These are phyloP conservation scores for Otis tarda DNA, from an alignment of 2,113 vertebrate genomes.

Conservation along the genomic window DNA sequence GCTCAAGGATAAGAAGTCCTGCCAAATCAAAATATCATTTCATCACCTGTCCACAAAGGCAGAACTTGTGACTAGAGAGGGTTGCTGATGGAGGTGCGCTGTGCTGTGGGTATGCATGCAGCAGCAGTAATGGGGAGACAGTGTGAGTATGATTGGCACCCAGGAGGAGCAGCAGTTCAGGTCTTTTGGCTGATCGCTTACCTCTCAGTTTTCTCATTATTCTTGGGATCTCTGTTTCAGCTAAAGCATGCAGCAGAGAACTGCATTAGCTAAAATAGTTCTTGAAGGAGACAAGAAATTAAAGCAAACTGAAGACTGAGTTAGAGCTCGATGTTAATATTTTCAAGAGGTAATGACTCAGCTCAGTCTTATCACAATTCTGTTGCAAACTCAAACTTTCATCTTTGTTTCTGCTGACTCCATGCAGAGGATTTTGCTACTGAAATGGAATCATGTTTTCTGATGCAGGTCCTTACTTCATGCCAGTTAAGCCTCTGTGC, in stretches of 20 bases:
- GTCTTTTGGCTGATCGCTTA: neutral
- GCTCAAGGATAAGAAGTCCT: neutral
- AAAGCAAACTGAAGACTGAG: neutral
- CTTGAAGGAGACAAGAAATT: neutral
- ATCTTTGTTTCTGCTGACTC: slow-evolving; percentile 28
- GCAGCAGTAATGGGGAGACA: accelerated
- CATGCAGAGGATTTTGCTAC: neutral
- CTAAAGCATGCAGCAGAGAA: neutral
- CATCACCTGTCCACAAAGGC: neutral
- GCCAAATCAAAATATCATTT: neutral
- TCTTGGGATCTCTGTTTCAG: neutral
- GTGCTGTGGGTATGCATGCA: neutral
- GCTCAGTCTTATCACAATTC: slow-evolving; percentile 1
- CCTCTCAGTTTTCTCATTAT: neutral
- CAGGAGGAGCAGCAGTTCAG: neutral
- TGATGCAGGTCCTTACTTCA: neutral
- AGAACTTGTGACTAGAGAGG: neutral
- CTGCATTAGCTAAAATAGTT: neutral
- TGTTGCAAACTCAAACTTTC: neutral
- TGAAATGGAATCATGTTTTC: neutral
- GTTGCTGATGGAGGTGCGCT: neutral
- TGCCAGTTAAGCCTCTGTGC: neutral
- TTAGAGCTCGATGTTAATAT: neutral
- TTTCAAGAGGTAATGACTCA: slow-evolving; percentile 23
- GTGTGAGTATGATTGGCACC: accelerated